Evolutionary conservation across 2,797 vertebrate species (phyloP), one percentile per base, ranked within the genome.

Genomic region (Xyrichtys novacula): DNA sequence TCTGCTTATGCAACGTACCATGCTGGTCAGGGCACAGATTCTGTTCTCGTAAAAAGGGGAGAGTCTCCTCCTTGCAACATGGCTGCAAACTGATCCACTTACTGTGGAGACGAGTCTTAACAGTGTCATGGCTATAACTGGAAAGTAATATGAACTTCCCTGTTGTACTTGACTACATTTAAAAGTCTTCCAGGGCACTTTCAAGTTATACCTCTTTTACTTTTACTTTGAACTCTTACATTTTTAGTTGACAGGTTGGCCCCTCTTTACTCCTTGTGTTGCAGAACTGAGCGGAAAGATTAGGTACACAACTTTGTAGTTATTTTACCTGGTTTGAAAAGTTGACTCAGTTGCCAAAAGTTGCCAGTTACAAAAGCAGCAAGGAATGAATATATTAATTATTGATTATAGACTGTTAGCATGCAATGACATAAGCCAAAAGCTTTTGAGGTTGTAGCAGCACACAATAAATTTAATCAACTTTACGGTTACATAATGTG

Each of bases 1-100:
- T 19, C 36, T 70, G 19, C 38, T 89, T 80, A 88, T 81, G 79
- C 75, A 88, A 88, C 31, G 53, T 49, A 46, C 22, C 61, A 53
- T 54, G 65, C 19, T 16, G 81, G 68, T 81, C 56, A 75, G 67
- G 67, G 60, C 80, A 75, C 36, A 75, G 60, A 76, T 65, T 65
- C 43, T 44, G 58, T 36, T 49, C 42, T 42, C 32, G 14, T 16
- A 29, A 38, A 57, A 70, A 64, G 40, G 6, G 44, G 29, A 29
- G 19, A 53, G 12, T 36, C 47, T 60, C 38, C 49, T 59, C 16
- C 36, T 59, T 15, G 10, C 50, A 71, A 55, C 32, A 61, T 49
- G 54, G 36, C 55, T 52, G 44, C 28, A 22, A 38, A 17, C 15
- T 8, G 16, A n/a, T 29, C 7, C 15, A 28, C 15, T 17, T 19